Conservation (phyloP, 1,140 invertebrate species). For the Leptinotarsa defecta region DNA sequence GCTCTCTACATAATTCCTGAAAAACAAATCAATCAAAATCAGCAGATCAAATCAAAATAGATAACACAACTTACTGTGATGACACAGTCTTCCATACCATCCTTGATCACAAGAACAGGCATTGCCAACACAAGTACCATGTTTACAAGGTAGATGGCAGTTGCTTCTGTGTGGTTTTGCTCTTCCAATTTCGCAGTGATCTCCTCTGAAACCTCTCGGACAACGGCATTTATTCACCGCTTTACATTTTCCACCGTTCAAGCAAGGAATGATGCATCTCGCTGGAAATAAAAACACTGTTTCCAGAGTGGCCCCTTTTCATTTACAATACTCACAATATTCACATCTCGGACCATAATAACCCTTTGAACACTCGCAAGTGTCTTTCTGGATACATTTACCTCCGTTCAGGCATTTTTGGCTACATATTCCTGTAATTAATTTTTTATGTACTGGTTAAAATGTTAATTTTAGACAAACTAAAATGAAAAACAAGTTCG, state of each 20-base stretch:
- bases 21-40: neutral
- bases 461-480: too few species aligned
- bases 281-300: slow-evolving; percentile 59
- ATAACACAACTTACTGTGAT: slow-evolving; percentile 60
- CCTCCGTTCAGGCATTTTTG: slow-evolving; percentile 92
- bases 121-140: slow-evolving; percentile 74
- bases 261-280: slow-evolving; percentile 86
- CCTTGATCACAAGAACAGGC: slow-evolving; percentile 73
- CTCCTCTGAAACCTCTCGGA: slow-evolving; percentile 74
- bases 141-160: slow-evolving; percentile 71
- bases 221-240: slow-evolving; percentile 86
- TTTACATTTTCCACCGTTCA: slow-evolving; percentile 83
- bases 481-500: too few species aligned
- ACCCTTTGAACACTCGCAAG: slow-evolving; percentile 85
- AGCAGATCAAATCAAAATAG: neutral
- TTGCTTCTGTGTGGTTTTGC: slow-evolving; percentile 67
- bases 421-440: slow-evolving; percentile 68
- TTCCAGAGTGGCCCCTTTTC: neutral
- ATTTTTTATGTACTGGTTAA: neutral
- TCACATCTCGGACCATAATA: slow-evolving; percentile 88
- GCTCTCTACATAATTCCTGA: neutral
- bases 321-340: slow-evolving; percentile 75
- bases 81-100: slow-evolving; percentile 74
- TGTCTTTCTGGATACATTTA: slow-evolving; percentile 92
- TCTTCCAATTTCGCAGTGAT: slow-evolving; percentile 84